Conservation (phyloP, 37 sponge, comb jelly and placozoan species). For the Geodia barretti region DNA sequence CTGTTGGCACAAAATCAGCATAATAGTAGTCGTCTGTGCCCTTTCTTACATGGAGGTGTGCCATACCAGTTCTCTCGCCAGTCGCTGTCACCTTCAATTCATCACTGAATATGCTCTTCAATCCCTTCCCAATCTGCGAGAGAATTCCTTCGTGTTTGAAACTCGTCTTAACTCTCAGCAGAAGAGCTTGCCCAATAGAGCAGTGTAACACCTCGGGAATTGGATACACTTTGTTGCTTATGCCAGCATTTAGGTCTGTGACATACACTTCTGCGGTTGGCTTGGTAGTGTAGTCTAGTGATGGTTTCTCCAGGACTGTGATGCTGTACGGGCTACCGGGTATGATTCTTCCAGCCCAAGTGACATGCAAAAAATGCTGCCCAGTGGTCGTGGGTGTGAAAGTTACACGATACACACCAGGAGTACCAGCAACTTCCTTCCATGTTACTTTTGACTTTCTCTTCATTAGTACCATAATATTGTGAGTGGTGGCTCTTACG, state of each 20-base stretch:
- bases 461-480: not conserved
- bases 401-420: conserved; percentile 4
- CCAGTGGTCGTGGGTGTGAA: conserved; percentile 26
- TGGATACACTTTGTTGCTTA: too few relatives aligned
- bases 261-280: conserved; percentile 21
- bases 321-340: conserved; percentile 58
- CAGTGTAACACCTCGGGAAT: too few relatives aligned
- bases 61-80: too few relatives aligned
- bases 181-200: too few relatives aligned
- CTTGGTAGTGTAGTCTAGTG: conserved; percentile 8
- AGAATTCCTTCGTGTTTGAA: too few relatives aligned
- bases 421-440: not conserved
- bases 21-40: too few relatives aligned
- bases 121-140: too few relatives aligned
- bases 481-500: conserved; percentile 15
- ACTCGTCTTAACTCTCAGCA: too few relatives aligned
- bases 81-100: too few relatives aligned
- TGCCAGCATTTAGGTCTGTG: not conserved
- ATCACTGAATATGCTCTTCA: too few relatives aligned
- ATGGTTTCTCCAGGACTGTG: not conserved
- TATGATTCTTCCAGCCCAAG: conserved; percentile 55
- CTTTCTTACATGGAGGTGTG: too few relatives aligned
- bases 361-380: conserved; percentile 13
- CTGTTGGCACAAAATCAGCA: too few relatives aligned
- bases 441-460: not conserved